Evolutionary conservation across 2,113 vertebrate species (phyloP).

Genomic region (Salvelinus alpinus): DNA sequence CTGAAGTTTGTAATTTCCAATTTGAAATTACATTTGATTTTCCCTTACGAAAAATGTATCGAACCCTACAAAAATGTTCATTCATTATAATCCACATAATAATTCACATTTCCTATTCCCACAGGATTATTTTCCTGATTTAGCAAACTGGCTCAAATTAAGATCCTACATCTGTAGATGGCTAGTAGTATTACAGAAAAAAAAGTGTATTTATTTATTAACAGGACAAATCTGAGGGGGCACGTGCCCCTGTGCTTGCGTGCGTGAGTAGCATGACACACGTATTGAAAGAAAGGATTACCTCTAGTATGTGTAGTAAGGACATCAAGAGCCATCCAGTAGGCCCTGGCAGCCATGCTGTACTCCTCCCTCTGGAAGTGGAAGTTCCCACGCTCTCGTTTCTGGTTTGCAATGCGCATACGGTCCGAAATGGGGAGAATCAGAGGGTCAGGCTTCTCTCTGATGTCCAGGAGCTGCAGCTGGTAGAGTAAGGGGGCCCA

Average conservation of each 20-base stretch:
- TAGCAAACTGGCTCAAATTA: no score
- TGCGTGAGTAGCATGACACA: background rate
- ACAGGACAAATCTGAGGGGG: no score
- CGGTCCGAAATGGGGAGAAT: constrained; percentile 70
- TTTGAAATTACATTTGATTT: constrained; percentile 80
- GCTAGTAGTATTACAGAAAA: no score
- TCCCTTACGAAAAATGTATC: constrained; percentile 50
- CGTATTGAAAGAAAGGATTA: constrained; percentile 41
- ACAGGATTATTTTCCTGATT: no score
- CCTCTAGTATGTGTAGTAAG: constrained; percentile 70
- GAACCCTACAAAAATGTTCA: background rate
- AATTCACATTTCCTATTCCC: no score
- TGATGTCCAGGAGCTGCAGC: constrained; percentile 77
- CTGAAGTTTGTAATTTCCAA: no score
- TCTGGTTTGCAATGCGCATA: constrained; percentile 78
- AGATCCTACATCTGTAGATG: no score
- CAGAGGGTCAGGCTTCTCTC: constrained; percentile 68
- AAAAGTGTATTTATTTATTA: no score
- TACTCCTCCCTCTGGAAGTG: constrained; percentile 83
- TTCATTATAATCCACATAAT: no score
- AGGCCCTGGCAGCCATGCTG: constrained; percentile 73
- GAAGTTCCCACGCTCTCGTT: constrained; percentile 82
- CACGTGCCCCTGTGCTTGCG: background rate
- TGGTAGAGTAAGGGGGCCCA: constrained; percentile 80
- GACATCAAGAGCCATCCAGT: constrained; percentile 78